Base-by-base conservation (phyloP, 2,797 vertebrate genomes). In the Centroberyx gerrardi region DNA sequence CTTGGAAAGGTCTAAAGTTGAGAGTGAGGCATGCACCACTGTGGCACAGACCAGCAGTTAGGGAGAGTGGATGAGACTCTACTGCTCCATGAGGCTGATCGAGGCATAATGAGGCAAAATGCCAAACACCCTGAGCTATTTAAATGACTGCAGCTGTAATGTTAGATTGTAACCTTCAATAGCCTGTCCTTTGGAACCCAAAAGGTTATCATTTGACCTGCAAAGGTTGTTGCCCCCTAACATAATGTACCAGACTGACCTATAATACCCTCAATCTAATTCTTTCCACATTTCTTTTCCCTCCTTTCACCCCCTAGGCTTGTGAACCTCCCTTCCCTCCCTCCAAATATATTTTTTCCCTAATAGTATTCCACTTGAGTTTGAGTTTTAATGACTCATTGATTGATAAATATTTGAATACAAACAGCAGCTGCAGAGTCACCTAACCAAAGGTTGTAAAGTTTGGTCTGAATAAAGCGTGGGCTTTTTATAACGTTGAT, bases 171-270 rank as follows among this genome's bases (percentile, higher is more conserved):
- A 68, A 74, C 68, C 67, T 74, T 31, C 28, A 72, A 28, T 72
- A 76, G 29, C 54, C 40, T 68, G 49, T 58, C 1, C 1, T 38
- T 7, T 72, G 12, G 4, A 58, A 22, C 52, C 42, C 71, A 49
- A n/a, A 31, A 78, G 66, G 71, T 83, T 83, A 84, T 90, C 72
- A 65, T 62, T 66, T 73, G 59, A 76, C 52, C 58, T 68, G 12
- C 22, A 62, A 78, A 66, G 55, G 8, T 59, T 74, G 31, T 58
- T 63, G 38, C 29, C 51, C 59, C 9, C 18, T 56, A 29, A 72
- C 66, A 73, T 40, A 62, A 51, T 68, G 33, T 67, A 18, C 67
- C 9, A 65, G 62, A 29, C 36, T 76, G 48, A 74, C 76, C 52
- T 71, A 8, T 52, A 62, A 29, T 29, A 28, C 60, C 61, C 12